Evolutionary conservation across 2,888 invertebrate genomes (phyloP).

Genomic region (Gryllus longicercus): DNA sequence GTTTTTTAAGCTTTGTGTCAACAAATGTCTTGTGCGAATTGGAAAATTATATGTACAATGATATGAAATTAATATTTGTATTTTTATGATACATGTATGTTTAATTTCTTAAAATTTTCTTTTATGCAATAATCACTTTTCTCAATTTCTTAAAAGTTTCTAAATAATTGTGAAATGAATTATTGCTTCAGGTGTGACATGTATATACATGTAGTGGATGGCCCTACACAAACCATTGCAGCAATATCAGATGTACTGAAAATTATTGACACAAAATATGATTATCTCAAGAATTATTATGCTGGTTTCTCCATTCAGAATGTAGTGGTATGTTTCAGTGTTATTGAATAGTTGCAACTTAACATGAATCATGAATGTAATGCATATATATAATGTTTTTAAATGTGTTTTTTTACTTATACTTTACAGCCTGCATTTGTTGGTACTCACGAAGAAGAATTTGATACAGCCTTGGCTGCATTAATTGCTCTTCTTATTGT

Average conservation of each 20-base stretch:
- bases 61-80: no score
- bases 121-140: no score
- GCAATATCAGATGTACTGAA: conserved; percentile 70
- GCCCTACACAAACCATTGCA: conserved; percentile 66
- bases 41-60: no score
- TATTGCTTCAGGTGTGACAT: conserved; percentile 69
- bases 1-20: not conserved
- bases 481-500: conserved; percentile 81
- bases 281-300: conserved; percentile 75
- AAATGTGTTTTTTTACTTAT: conserved; percentile 30
- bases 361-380: conserved; percentile 24
- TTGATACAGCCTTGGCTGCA: conserved; percentile 82
- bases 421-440: conserved; percentile 58
- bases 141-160: no score
- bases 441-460: conserved; percentile 66
- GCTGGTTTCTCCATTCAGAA: conserved; percentile 71
- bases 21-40: no score
- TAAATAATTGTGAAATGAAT: not conserved
- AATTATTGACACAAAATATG: conserved; percentile 80
- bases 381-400: not conserved
- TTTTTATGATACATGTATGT: no score
- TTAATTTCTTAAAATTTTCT: no score
- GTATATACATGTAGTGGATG: conserved; percentile 78
- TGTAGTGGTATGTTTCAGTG: conserved; percentile 53
- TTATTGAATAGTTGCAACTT: not conserved